These are phyloP conservation scores for Tortrix viridana DNA, from an alignment of 2,888 invertebrate genomes.

Conservation along the genomic window DNA sequence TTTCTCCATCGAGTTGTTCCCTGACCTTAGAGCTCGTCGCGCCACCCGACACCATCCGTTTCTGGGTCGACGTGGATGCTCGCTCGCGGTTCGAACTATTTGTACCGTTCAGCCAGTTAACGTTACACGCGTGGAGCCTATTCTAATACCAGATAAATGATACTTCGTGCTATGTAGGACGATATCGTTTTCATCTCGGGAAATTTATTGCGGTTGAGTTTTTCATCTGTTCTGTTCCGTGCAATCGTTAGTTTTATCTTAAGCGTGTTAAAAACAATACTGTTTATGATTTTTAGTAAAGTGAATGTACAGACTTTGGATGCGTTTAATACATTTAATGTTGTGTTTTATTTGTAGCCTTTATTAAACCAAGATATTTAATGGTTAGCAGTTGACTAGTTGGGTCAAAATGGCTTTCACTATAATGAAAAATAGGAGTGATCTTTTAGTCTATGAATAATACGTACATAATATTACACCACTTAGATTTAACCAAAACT, in stretches of 20 bases:
- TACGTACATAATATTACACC: no score
- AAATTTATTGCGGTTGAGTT: slow-evolving; percentile 31
- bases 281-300: no score
- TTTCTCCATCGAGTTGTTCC: slow-evolving; percentile 46
- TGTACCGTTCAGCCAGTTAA: slow-evolving; percentile 75
- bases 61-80: slow-evolving; percentile 67
- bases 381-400: no score
- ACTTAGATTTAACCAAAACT: no score
- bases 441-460: no score
- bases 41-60: slow-evolving; percentile 66
- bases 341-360: no score
- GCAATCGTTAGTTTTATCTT: not conserved
- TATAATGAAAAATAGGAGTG: no score
- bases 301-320: no score
- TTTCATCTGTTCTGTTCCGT: slow-evolving; percentile 16
- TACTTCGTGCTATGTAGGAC: slow-evolving; percentile 56
- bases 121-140: slow-evolving; percentile 59
- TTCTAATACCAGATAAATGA: slow-evolving; percentile 69
- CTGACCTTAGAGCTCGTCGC: slow-evolving; percentile 50
- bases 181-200: slow-evolving; percentile 45
- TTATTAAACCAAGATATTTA: no score
- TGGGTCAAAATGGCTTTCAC: no score
- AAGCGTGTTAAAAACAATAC: no score
- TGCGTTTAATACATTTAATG: no score
- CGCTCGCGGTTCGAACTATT: slow-evolving; percentile 66